Evolutionary conservation across 2,888 invertebrate species (phyloP).

Genomic region (Protophormia terraenovae): DNA sequence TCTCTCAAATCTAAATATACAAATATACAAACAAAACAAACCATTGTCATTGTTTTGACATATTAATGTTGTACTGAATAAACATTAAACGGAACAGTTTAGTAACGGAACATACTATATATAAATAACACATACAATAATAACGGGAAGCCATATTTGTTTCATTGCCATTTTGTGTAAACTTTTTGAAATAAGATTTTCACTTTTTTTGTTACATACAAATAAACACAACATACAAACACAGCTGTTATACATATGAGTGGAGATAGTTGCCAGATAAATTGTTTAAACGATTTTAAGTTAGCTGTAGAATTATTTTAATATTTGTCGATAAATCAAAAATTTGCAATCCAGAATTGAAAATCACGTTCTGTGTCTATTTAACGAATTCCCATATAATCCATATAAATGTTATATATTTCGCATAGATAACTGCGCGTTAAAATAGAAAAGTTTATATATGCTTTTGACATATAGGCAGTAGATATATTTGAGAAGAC

Average conservation of each 20-base stretch:
- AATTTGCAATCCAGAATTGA: too few relatives aligned
- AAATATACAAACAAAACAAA: background rate
- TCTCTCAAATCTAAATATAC: background rate
- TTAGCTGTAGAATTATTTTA: too few relatives aligned
- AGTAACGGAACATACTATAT: constrained; percentile 10
- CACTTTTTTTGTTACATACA: constrained; percentile 24
- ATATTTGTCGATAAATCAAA: too few relatives aligned
- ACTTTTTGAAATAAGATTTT: constrained; percentile 42
- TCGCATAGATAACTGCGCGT: too few relatives aligned
- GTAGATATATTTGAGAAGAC: too few relatives aligned
- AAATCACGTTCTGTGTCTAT: too few relatives aligned
- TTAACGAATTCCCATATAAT: too few relatives aligned
- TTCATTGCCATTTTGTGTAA: constrained; percentile 44
- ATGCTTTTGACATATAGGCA: too few relatives aligned
- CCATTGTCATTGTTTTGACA: background rate
- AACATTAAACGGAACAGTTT: constrained; percentile 4
- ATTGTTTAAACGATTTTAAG: too few relatives aligned
- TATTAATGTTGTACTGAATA: background rate
- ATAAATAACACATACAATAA: background rate
- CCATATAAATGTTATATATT: too few relatives aligned
- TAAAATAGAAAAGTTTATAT: too few relatives aligned
- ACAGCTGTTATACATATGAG: constrained; percentile 25
- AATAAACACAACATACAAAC: background rate
- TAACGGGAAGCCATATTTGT: constrained; percentile 68
- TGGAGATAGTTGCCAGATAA: too few relatives aligned